A percentile compares a stretch with the other conserved stretches of the same genome.
These are phyloP conservation scores for Caenorhabditis sp. DNA, from an alignment of 2,888 invertebrate species.

Conservation along the genomic window DNA sequence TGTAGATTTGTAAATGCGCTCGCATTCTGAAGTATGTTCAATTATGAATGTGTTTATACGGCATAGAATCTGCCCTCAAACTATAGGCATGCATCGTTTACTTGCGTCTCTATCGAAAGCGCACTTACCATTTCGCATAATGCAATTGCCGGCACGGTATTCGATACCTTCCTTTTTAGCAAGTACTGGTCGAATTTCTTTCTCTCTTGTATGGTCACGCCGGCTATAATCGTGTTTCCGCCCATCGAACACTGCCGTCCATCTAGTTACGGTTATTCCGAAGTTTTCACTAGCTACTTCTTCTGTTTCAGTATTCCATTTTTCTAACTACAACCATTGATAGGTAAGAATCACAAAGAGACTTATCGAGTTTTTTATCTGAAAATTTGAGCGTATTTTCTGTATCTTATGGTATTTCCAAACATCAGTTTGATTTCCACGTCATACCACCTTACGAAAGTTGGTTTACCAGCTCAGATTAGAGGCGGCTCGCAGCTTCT, in stretches of 20 bases:
- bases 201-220: constrained; percentile 22
- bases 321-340: neutral
- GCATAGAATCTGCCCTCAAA: too few relatives aligned
- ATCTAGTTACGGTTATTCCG: constrained; percentile 26
- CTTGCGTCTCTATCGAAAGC: neutral
- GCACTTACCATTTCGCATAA: constrained; percentile 26
- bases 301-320: neutral
- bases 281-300: neutral
- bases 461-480: neutral
- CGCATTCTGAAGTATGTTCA: neutral
- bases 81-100: neutral
- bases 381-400: too few relatives aligned
- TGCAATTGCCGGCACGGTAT: neutral
- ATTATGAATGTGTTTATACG: neutral
- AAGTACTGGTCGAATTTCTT: constrained; percentile 14
- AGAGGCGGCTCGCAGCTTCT: neutral
- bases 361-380: neutral
- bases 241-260: constrained; percentile 28
- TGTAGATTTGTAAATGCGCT: too few relatives aligned
- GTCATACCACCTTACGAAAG: neutral
- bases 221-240: constrained; percentile 50
- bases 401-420: neutral
- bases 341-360: neutral
- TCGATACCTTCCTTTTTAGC: constrained; percentile 6
- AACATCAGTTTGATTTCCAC: neutral